These are phyloP conservation scores for Orius insidiosus DNA, from an alignment of 1,140 invertebrate genomes.

Conservation along the genomic window DNA sequence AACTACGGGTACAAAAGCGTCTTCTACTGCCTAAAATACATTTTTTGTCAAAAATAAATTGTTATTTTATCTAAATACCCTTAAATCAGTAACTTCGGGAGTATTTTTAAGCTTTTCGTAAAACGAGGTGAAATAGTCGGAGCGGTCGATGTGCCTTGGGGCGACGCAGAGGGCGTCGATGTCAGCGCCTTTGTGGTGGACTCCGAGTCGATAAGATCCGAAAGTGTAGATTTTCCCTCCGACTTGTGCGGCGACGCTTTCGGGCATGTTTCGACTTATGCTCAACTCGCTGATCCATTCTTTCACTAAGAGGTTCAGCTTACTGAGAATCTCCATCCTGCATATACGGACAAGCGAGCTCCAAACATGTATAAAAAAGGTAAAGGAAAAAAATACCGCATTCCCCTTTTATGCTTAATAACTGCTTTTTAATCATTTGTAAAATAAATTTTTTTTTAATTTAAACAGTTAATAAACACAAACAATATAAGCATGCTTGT, in stretches of 20 bases:
- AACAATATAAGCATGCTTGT: no score
- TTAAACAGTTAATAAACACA: no score
- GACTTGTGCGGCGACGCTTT: conserved; percentile 63
- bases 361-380: no score
- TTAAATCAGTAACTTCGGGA: conserved; percentile 66
- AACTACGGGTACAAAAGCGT: conserved; percentile 98
- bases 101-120: conserved; percentile 78
- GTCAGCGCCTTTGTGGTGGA: conserved; percentile 96
- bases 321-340: conserved; percentile 42
- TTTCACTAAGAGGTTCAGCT: conserved; percentile 76
- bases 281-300: conserved; percentile 85
- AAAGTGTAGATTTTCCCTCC: conserved; percentile 99
- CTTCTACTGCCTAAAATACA: conserved; percentile 66
- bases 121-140: conserved; percentile 91
- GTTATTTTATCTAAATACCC: conserved; percentile 30
- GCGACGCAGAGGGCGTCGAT: conserved; percentile 97
- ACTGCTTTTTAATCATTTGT: no score
- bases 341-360: conserved; percentile 6
- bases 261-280: conserved; percentile 69
- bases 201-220: conserved; percentile 79
- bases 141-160: conserved; percentile 81
- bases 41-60: not conserved
- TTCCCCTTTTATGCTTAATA: no score
- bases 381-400: no score
- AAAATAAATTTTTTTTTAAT: no score